These are phyloP conservation scores for Mohoua ochrocephala DNA, from an alignment of 2,113 vertebrate genomes.

Conservation along the genomic window DNA sequence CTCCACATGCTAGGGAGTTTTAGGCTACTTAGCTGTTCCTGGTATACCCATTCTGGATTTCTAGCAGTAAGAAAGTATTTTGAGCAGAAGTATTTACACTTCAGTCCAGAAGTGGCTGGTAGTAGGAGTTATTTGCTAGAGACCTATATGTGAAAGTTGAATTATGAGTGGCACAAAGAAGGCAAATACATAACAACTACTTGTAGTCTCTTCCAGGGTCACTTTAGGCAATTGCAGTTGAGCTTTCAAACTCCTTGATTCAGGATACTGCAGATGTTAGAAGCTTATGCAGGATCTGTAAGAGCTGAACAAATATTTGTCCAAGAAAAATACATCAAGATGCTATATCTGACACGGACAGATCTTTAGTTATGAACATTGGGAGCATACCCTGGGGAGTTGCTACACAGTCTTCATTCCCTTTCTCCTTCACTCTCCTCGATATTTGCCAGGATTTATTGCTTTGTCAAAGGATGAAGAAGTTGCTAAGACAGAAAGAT, in stretches of 20 bases:
- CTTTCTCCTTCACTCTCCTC: neutral
- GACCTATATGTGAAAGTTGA: neutral
- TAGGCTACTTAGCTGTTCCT: neutral
- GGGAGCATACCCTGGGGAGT: neutral
- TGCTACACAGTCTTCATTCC: neutral
- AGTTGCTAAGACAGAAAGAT: neutral
- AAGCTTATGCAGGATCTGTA: neutral
- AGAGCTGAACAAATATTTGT: neutral
- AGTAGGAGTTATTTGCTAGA: neutral
- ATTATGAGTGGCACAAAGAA: neutral
- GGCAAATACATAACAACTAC: neutral
- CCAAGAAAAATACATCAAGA: neutral
- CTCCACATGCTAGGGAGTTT: neutral
- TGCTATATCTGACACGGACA: neutral
- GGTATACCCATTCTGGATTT: neutral
- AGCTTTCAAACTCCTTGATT: neutral
- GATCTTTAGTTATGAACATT: neutral
- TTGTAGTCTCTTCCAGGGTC: neutral
- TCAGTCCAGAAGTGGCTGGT: neutral
- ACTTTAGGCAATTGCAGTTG: neutral
- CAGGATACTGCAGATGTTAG: neutral
- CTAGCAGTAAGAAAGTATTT: neutral
- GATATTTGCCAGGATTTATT: neutral
- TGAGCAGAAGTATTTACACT: neutral
- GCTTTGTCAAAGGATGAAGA: neutral